These are phyloP conservation scores for Danionella dracula DNA, from an alignment of 2,797 vertebrate species.

Conservation along the genomic window DNA sequence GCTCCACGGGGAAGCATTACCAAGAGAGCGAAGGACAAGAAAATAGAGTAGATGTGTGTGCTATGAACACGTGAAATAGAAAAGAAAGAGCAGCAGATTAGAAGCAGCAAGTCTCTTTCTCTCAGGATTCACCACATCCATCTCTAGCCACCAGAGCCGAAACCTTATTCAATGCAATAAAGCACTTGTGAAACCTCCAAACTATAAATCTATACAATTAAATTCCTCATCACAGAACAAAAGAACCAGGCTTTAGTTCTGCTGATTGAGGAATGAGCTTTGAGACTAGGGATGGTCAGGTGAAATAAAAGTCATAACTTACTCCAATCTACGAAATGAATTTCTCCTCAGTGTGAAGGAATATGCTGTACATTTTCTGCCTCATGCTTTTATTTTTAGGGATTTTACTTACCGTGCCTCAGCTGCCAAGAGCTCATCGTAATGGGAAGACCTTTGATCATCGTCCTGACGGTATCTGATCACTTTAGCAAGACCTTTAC, in stretches of 20 bases:
- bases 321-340: constrained; percentile 12
- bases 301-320: constrained; percentile 31
- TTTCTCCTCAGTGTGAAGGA: neutral
- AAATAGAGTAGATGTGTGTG: neutral
- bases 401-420: constrained; percentile 81
- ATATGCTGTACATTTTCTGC: neutral
- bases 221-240: constrained; percentile 59
- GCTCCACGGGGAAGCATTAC: constrained; percentile 54
- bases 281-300: neutral
- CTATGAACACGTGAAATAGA: neutral
- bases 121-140: constrained; percentile 49
- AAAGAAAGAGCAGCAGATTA: constrained; percentile 9
- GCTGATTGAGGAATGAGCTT: constrained; percentile 34
- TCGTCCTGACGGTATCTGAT: constrained; percentile 95
- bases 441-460: constrained; percentile 93
- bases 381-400: neutral
- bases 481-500: constrained; percentile 91
- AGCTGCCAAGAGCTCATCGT: constrained; percentile 90
- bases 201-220: constrained; percentile 62
- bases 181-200: constrained; percentile 63
- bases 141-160: constrained; percentile 63
- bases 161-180: constrained; percentile 63
- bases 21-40: constrained; percentile 42
- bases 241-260: constrained; percentile 48
- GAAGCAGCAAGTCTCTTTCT: neutral